Base-by-base conservation (phyloP, 1,140 invertebrate genomes). In the Cydia splendana region DNA sequence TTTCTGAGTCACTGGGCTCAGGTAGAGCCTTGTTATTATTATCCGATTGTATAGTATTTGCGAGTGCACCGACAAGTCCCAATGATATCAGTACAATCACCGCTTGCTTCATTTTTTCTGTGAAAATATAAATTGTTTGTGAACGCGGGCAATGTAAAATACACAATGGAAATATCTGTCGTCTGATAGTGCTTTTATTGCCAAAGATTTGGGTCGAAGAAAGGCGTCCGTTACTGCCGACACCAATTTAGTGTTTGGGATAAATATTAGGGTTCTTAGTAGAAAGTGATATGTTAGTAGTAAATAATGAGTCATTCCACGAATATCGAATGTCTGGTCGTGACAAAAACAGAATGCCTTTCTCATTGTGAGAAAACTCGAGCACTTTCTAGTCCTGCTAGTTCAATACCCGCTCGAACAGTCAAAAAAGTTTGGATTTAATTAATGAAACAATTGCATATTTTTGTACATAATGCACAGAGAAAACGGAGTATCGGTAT, bases 71-170 rank as follows among this genome's bases (percentile, higher is more conserved):
- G 48, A 80, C 77, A 34, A 88, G 28, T n/a, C 83, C 87, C 73
- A 87, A 69, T 24, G 76, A 73, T 74, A 89, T 62, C 34, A 87
- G 51, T 75, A 89, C 73, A 76, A 88, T 45, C 76, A 80, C 30
- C 34, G 48, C n/a, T 13, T 20, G 79, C 76, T 88, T 89, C 90
- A 91, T 91, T 85, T 87, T 86, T 82, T 83, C 90, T 91, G 85
- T 65, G 88, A 90, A 24, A 79, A 10, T 45, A 78, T 34, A 34
- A 73, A 57, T 53, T 77, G 28, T 38, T 67, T 45, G 75, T 71
- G 38, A 73, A 28, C 24, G 67, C 24, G 18, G 4, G 30, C 12
- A 69, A 42, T 48, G 38, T 38, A 45, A 24, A 51, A 48, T 38
- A 34, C 38, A 48, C 42, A 65, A 51, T 76, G 65, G 28, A 38